Conservation (phyloP, 2,113 vertebrate genomes). For the Puma concolor region DNA sequence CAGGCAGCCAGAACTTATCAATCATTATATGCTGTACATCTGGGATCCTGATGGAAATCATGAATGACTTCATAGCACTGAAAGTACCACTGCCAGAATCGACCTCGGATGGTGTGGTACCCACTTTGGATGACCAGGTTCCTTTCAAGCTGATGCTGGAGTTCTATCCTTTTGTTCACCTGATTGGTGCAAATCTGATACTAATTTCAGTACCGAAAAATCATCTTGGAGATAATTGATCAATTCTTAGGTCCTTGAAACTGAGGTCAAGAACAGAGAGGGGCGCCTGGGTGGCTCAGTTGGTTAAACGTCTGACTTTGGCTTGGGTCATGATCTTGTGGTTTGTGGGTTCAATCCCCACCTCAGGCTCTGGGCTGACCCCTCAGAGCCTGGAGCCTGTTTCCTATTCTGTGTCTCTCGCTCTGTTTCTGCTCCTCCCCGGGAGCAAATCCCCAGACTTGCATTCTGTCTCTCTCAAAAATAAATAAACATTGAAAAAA, state of each 20-base stretch:
- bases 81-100: background rate
- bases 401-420: too few species aligned
- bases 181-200: background rate
- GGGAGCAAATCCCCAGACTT: too few species aligned
- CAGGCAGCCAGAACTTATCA: background rate
- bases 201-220: background rate
- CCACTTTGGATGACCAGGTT: background rate
- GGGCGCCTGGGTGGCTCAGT: too few species aligned
- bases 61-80: background rate
- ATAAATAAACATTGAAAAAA: too few species aligned
- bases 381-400: too few species aligned
- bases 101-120: background rate
- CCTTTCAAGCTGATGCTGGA: background rate
- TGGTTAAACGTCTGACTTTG: too few species aligned
- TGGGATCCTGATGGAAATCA: conserved; percentile 17
- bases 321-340: too few species aligned
- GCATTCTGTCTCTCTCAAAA: too few species aligned
- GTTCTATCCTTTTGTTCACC: background rate
- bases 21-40: background rate
- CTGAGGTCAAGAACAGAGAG: background rate
- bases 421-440: too few species aligned
- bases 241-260: background rate
- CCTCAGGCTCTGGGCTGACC: too few species aligned
- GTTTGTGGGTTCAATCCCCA: too few species aligned
- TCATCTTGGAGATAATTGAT: background rate